These are phyloP conservation scores for Pelobates fuscus DNA, from an alignment of 2,113 vertebrate genomes.

Conservation along the genomic window DNA sequence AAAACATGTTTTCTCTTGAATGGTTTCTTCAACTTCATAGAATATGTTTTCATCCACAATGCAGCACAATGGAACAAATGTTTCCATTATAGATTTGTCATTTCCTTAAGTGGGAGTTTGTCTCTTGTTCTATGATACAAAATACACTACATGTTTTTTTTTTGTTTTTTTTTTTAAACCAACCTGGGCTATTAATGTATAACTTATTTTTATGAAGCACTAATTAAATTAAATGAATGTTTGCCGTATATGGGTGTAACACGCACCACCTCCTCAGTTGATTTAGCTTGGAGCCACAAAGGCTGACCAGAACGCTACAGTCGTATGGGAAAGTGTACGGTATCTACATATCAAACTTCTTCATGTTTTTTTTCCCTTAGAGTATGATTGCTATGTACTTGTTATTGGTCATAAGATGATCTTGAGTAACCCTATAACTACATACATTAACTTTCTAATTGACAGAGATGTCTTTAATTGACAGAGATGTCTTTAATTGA, in stretches of 20 bases:
- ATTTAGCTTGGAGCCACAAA: not conserved
- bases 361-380: no score
- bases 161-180: conserved; percentile 2
- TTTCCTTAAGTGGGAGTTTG: conserved; percentile 29
- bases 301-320: conserved; percentile 4
- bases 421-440: no score
- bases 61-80: not conserved
- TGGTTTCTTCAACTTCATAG: not conserved
- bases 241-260: conserved; percentile 18
- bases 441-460: no score
- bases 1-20: not conserved
- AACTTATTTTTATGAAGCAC: conserved; percentile 20
- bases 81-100: not conserved
- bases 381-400: no score
- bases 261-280: not conserved
- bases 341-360: not conserved
- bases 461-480: no score
- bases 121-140: not conserved
- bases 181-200: conserved; percentile 23
- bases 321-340: conserved; percentile 3
- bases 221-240: conserved; percentile 24
- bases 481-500: no score
- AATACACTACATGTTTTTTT: no score
- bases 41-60: not conserved
- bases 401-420: no score